Evolutionary conservation across 1,140 invertebrate species (phyloP).

Genomic region (Drosophila repleta): DNA sequence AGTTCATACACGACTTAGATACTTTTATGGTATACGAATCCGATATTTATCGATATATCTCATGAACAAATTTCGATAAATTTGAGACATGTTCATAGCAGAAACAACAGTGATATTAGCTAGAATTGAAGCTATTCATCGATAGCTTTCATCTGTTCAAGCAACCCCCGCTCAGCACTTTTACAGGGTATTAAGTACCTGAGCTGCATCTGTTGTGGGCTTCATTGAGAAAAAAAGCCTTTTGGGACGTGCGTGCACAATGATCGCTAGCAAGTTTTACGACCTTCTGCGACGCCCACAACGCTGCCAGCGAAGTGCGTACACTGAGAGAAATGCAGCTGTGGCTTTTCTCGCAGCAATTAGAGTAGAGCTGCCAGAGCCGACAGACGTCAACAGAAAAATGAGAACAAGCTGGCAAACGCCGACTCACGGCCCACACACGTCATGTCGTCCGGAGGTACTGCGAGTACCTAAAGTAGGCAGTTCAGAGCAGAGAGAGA

Average conservation of each 20-base stretch:
- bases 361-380: slow-evolving; percentile 34
- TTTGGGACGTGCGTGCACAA: slow-evolving; percentile 71
- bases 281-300: slow-evolving; percentile 76
- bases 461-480: slow-evolving; percentile 44
- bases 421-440: slow-evolving; percentile 67
- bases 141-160: neutral
- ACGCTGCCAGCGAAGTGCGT: slow-evolving; percentile 36
- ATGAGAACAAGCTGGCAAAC: slow-evolving; percentile 39
- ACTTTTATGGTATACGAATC: no score
- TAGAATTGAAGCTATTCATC: no score
- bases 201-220: slow-evolving; percentile 36
- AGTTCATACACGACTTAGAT: no score
- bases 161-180: neutral
- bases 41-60: no score
- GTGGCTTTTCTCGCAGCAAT: slow-evolving; percentile 13
- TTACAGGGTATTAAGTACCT: slow-evolving; percentile 29
- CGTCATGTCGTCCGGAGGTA: slow-evolving; percentile 21
- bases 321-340: slow-evolving; percentile 70
- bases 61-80: no score
- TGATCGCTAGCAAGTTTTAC: slow-evolving; percentile 64
- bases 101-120: no score
- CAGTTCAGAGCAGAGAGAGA: slow-evolving; percentile 9
- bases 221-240: slow-evolving; percentile 72
- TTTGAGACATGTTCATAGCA: no score
- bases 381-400: slow-evolving; percentile 28